Percentiles rank a stretch among this genome's conserved stretches.
These are phyloP conservation scores for Caenorhabditis zanzibari DNA, from an alignment of 2,888 invertebrate species.

Conservation along the genomic window DNA sequence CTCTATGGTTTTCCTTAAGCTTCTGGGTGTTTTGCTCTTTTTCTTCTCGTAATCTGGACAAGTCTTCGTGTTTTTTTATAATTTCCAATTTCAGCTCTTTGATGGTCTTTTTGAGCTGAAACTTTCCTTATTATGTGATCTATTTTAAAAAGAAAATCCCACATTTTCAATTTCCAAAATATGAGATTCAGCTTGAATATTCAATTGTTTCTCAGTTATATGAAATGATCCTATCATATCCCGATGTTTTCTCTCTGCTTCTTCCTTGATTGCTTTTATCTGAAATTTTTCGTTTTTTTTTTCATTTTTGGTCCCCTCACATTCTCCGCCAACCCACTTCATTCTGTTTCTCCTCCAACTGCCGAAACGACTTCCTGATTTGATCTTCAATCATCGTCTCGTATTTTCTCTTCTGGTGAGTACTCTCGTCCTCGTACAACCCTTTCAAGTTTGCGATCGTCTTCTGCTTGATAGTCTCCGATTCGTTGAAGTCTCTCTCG, in stretches of 20 bases:
- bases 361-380: slow-evolving; percentile 63
- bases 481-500: slow-evolving; percentile 64
- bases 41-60: slow-evolving; percentile 36
- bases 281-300: neutral
- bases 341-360: slow-evolving; percentile 62
- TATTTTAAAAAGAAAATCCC: too few relatives aligned
- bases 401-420: slow-evolving; percentile 58
- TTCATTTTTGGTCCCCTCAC: neutral
- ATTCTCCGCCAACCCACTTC: slow-evolving; percentile 50
- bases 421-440: slow-evolving; percentile 69
- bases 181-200: slow-evolving; percentile 25
- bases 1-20: slow-evolving; percentile 40
- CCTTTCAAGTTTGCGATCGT: slow-evolving; percentile 66
- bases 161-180: slow-evolving; percentile 39
- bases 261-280: slow-evolving; percentile 43
- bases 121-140: too few relatives aligned
- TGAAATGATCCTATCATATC: slow-evolving; percentile 53
- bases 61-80: slow-evolving; percentile 26
- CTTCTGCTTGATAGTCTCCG: slow-evolving; percentile 64
- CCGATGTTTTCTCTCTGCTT: slow-evolving; percentile 21
- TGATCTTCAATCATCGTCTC: slow-evolving; percentile 69
- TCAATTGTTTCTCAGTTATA: slow-evolving; percentile 51
- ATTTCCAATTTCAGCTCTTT: slow-evolving; percentile 24
- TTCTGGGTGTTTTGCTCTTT: slow-evolving; percentile 33
- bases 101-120: slow-evolving; percentile 46